Percentiles rank a stretch among this genome's conserved stretches.
Evolutionary conservation across 2,888 invertebrate species (phyloP).

Genomic region (Erannis defoliaria): DNA sequence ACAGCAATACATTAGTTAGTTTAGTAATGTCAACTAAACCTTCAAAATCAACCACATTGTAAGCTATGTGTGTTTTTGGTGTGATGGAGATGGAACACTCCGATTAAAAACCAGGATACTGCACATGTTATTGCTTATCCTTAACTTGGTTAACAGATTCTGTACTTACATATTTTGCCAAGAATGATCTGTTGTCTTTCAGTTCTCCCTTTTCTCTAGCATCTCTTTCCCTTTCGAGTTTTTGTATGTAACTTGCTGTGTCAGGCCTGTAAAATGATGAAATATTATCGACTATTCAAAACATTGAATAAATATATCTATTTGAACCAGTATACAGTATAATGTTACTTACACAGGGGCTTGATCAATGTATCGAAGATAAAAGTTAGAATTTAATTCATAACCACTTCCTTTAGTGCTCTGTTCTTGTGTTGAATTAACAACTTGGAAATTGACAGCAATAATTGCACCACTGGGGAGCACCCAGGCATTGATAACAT

Average conservation of each 20-base stretch:
- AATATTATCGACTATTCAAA: not conserved
- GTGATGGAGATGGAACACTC: too few species aligned
- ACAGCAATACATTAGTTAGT: too few species aligned
- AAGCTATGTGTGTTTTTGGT: too few species aligned
- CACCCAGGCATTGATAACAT: conserved; percentile 92
- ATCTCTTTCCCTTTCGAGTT: conserved; percentile 96
- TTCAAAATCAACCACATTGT: too few species aligned
- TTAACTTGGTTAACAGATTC: not conserved
- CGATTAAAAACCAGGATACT: too few species aligned
- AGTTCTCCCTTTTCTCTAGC: conserved; percentile 95
- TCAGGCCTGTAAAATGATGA: conserved; percentile 89
- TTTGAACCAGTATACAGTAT: not conserved
- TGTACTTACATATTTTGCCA: conserved; percentile 98
- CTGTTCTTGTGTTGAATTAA: conserved; percentile 62
- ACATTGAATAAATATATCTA: not conserved
- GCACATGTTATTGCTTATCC: too few species aligned
- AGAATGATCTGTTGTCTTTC: conserved; percentile 97
- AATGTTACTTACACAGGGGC: conserved; percentile 89
- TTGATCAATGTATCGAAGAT: conserved; percentile 92
- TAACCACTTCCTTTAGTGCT: conserved; percentile 50
- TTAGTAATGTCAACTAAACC: too few species aligned
- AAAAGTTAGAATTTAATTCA: conserved; percentile 91
- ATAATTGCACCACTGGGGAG: conserved; percentile 93
- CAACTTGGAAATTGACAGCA: conserved; percentile 87
- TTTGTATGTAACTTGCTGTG: conserved; percentile 97